A percentile compares a stretch with the other conserved stretches of the same genome.
These are phyloP conservation scores for Coremacera marginata DNA, from an alignment of 2,888 invertebrate genomes.

Conservation along the genomic window DNA sequence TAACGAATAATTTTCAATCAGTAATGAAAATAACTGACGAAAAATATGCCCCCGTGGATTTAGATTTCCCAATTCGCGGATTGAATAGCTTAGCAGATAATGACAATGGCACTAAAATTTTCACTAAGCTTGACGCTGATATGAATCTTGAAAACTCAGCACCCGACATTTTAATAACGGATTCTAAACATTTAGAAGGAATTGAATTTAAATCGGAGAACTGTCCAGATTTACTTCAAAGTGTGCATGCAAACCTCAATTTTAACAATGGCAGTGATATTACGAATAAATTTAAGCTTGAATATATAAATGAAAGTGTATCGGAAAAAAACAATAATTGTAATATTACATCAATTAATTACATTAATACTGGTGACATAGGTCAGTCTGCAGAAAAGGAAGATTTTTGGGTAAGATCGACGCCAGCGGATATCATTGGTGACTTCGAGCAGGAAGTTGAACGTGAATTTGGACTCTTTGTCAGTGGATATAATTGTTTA, in stretches of 20 bases:
- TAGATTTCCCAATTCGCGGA: no score
- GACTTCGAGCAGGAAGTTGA: slow-evolving; percentile 66
- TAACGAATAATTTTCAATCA: no score
- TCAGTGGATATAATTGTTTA: slow-evolving; percentile 61
- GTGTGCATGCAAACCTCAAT: background rate
- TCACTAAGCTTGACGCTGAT: background rate
- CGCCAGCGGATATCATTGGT: slow-evolving; percentile 65
- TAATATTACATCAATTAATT: background rate
- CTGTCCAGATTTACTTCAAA: background rate
- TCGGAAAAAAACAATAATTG: background rate
- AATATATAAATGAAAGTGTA: background rate
- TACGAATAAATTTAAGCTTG: background rate
- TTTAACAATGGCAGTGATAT: background rate
- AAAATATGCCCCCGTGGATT: no score
- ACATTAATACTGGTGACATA: background rate
- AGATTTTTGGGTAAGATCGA: slow-evolving; percentile 55
- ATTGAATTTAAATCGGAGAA: background rate
- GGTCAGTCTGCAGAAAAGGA: slow-evolving; percentile 37
- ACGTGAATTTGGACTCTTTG: slow-evolving; percentile 64
- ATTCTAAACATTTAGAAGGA: slow-evolving; percentile 47
- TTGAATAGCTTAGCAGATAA: background rate
- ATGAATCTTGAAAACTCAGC: slow-evolving; percentile 50
- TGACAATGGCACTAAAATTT: background rate
- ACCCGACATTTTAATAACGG: slow-evolving; percentile 63
- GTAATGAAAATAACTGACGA: no score